Percentiles rank a stretch among this genome's conserved stretches.
Conservation (phyloP, 2,888 invertebrate genomes). For the Linyphia triangularis region DNA sequence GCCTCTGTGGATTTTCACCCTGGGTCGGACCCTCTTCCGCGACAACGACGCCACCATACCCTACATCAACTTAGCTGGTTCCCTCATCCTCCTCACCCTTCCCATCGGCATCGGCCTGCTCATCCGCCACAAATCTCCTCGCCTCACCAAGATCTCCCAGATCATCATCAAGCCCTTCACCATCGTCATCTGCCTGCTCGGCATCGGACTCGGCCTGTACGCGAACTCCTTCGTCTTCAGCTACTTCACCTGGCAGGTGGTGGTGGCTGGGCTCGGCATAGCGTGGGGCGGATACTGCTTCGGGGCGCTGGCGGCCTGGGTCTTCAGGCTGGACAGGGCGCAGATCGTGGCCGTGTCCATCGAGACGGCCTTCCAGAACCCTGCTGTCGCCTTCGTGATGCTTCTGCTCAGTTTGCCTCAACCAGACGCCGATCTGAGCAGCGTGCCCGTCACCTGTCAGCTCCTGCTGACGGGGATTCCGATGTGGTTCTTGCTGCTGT, state of each 20-base stretch:
- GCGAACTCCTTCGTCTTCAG: slow-evolving; percentile 94
- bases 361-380: slow-evolving; percentile 86
- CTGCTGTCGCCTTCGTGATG: slow-evolving; percentile 93
- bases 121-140: slow-evolving; percentile 76
- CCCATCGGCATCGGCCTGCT: slow-evolving; percentile 83
- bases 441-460: slow-evolving; percentile 93
- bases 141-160: slow-evolving; percentile 78
- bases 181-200: slow-evolving; percentile 56
- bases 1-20: slow-evolving; percentile 93
- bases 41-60: slow-evolving; percentile 83
- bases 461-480: slow-evolving; percentile 84
- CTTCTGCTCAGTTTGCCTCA: slow-evolving; percentile 89
- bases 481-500: slow-evolving; percentile 69
- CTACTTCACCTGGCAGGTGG: slow-evolving; percentile 89
- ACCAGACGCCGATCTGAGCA: slow-evolving; percentile 84
- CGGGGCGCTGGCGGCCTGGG: slow-evolving; percentile 85
- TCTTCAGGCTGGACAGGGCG: slow-evolving; percentile 83
- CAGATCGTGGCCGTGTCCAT: slow-evolving; percentile 93
- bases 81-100: slow-evolving; percentile 87
- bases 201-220: slow-evolving; percentile 89
- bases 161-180: slow-evolving; percentile 74
- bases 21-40: slow-evolving; percentile 83
- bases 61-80: slow-evolving; percentile 86
- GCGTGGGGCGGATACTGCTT: slow-evolving; percentile 90
- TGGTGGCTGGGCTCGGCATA: slow-evolving; percentile 88